Percentiles rank a stretch among this genome's conserved stretches.
Evolutionary conservation across 2,113 vertebrate species (phyloP).

Genomic region (Etia nguti): DNA sequence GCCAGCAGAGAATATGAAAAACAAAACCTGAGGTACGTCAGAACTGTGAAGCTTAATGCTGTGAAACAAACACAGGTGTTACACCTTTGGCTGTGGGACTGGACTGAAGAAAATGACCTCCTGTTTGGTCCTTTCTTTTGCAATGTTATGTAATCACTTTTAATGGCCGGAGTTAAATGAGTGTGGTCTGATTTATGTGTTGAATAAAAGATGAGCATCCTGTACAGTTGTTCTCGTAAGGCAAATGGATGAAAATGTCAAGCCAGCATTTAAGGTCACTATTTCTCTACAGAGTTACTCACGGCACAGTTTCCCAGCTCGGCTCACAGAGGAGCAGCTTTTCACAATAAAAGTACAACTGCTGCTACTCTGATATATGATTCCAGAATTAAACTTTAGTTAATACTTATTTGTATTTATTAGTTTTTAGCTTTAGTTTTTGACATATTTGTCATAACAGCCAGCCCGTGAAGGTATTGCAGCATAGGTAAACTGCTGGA

Average conservation of each 20-base stretch:
- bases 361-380: not conserved
- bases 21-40: not conserved
- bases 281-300: not conserved
- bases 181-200: not conserved
- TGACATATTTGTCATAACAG: too few relatives aligned
- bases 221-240: constrained; percentile 6
- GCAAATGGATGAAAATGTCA: constrained; percentile 28
- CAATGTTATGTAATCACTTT: not conserved
- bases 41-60: not conserved
- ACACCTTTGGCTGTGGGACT: not conserved
- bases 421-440: too few relatives aligned
- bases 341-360: not conserved
- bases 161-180: constrained; percentile 2
- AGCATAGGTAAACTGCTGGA: too few relatives aligned
- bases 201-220: constrained; percentile 32
- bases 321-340: not conserved
- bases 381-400: not conserved
- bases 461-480: too few relatives aligned
- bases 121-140: not conserved
- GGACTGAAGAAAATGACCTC: not conserved
- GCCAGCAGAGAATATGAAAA: not conserved
- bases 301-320: not conserved
- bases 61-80: not conserved
- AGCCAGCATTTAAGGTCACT: constrained; percentile 14
- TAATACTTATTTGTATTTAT: not conserved